Base-by-base conservation (phyloP, 1,140 invertebrate species). In the Papilio helenus region DNA sequence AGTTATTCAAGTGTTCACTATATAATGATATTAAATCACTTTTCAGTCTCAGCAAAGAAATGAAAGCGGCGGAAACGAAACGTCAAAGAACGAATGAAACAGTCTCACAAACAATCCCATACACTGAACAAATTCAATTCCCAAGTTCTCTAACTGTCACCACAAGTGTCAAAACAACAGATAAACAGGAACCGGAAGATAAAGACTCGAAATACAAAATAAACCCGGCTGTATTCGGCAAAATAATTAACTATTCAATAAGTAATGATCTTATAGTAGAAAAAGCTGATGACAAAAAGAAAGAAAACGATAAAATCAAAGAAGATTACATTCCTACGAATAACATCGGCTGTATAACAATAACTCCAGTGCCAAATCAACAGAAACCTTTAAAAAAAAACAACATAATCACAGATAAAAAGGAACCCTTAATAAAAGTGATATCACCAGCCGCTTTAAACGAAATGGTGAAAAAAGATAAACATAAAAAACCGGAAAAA, bases 281-380 rank as follows among this genome's bases (percentile, higher is more conserved):
- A 16, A 91, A 89, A 82, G 74, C 85, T 0, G 88, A 90, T 0
- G 87, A 89, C 10, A 86, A 80, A 10, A 91, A 88, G 77, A 87
- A 91, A 71, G 88, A 92, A 23, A 26, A 46, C n/a, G 86, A 87
- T 8, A 84, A 88, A 76, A 82, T 76, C 16, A 91, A 90, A 86
- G 88, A 92, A 78, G 89, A 92, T 20, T 90, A 91, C 88, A 87
- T 91, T 83, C 88, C 88, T 58, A 86, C 93, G 0, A 94, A 90
- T 72, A 93, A 86, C 79, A 92, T 94, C 23, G 92, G 94, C 83
- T 93, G 93, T 76, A 92, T 95, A 72, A 95, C 94, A 2, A 94
- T 94, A 77, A 94, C 92, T 10, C 89, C 92, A 10, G 90, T 94
- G 29, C 81, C 79, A 80, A 82, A 82, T 65, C 68, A 72, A n/a